phyloP scores from a whole-genome alignment of 1,140 invertebrate species.

The Diorhabda elongata region DNA sequence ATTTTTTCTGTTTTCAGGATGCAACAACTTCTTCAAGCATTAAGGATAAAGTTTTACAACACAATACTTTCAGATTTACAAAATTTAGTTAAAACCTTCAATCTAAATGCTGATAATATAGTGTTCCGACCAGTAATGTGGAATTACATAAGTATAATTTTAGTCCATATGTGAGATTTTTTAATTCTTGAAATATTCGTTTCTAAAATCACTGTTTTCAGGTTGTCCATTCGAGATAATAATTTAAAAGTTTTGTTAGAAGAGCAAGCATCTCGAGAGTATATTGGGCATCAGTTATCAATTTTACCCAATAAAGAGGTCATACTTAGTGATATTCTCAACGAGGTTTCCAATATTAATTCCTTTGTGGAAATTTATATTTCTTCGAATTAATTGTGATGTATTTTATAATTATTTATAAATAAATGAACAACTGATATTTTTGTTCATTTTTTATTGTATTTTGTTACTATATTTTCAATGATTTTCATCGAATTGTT shows the following conservation, averaged over 20 bases:
- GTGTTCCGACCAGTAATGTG: conserved; percentile 56
- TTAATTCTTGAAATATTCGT: neutral
- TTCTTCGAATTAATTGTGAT: conserved; percentile 22
- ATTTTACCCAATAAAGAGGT: conserved; percentile 23
- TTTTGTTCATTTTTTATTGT: neutral
- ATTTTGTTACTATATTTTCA: neutral
- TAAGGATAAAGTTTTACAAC: conserved; percentile 22
- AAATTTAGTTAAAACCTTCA: conserved; percentile 55
- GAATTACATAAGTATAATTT: conserved; percentile 53
- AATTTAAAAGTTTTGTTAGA: conserved; percentile 27
- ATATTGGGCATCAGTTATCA: conserved; percentile 24
- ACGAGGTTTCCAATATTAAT: conserved; percentile 30
- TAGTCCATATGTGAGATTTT: conserved; percentile 49
- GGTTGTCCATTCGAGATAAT: conserved; percentile 29
- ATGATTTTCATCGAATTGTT: no score
- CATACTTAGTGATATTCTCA: conserved; percentile 26
- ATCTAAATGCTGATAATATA: conserved; percentile 56
- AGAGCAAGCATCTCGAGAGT: conserved; percentile 25
- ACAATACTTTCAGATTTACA: conserved; percentile 46
- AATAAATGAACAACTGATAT: neutral
- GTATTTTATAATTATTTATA: conserved; percentile 17
- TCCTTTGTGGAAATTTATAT: conserved; percentile 36
- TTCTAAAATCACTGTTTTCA: conserved; percentile 21
- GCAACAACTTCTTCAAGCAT: conserved; percentile 27
- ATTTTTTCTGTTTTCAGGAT: conserved; percentile 27